A percentile compares a stretch with the other conserved stretches of the same genome.
Evolutionary conservation across 2,113 vertebrate genomes (phyloP).

Genomic region (Pogonocichla stellata): DNA sequence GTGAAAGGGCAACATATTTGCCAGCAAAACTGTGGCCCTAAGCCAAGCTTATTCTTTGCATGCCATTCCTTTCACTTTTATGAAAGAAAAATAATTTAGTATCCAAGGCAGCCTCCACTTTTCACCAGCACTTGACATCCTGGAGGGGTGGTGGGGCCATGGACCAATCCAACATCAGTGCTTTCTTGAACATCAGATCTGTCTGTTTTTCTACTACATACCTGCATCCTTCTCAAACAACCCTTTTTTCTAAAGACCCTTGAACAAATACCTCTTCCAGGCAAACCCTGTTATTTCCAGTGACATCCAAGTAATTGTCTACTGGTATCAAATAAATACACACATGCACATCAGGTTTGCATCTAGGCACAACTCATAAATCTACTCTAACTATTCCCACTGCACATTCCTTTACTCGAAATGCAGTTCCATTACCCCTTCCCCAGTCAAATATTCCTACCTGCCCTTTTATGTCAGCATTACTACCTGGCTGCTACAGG

Average conservation of each 20-base stretch:
- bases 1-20: background rate
- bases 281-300: background rate
- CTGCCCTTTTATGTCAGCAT: background rate
- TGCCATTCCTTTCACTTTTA: background rate
- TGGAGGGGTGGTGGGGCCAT: rapidly evolving
- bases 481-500: background rate
- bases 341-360: background rate
- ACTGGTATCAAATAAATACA: background rate
- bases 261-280: background rate
- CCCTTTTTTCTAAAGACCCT: background rate
- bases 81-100: background rate
- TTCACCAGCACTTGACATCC: background rate
- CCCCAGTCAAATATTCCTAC: background rate
- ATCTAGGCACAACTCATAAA: background rate
- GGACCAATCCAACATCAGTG: background rate
- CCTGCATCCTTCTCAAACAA: background rate
- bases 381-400: background rate
- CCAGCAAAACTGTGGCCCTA: background rate
- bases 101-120: background rate
- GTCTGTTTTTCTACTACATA: background rate
- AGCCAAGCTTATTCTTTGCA: background rate
- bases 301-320: background rate
- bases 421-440: background rate
- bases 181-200: background rate
- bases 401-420: background rate